Conservation (phyloP, 2,888 invertebrate species). For the Malachius bipustulatus region DNA sequence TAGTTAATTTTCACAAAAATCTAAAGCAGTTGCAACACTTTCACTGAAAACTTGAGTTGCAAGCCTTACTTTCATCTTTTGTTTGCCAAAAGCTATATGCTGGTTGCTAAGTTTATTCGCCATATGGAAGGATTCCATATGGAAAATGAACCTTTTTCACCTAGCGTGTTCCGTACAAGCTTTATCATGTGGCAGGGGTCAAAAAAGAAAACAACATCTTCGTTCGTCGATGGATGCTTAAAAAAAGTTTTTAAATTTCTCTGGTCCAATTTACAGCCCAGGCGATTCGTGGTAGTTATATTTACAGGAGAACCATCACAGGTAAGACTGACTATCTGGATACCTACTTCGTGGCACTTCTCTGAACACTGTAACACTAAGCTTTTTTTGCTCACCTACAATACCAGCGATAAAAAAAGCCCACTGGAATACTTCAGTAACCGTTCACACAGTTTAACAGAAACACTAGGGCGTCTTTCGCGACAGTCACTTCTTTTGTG, state of each 20-base stretch:
- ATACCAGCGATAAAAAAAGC: conserved; percentile 24
- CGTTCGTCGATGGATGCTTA: conserved; percentile 3
- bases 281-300: conserved; percentile 2
- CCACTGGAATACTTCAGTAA: conserved; percentile 27
- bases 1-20: conserved; percentile 13
- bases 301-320: conserved; percentile 14
- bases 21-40: conserved; percentile 18
- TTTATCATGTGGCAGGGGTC: conserved; percentile 11
- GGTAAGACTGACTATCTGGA: conserved; percentile 9
- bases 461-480: conserved; percentile 25
- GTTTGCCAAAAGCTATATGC: conserved; percentile 11
- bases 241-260: conserved; percentile 5
- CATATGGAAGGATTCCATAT: conserved; percentile 12
- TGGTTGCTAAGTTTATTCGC: conserved; percentile 11
- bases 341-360: conserved; percentile 6
- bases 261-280: conserved; percentile 4
- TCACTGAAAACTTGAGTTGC: conserved; percentile 22
- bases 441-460: conserved; percentile 23
- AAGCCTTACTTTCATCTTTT: no score
- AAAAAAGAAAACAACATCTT: conserved; percentile 7
- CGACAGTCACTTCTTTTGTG: no score
- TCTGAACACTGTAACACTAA: conserved; percentile 5
- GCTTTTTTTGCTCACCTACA: conserved; percentile 18
- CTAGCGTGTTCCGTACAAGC: conserved; percentile 8
- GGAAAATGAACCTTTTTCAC: conserved; percentile 3